A percentile compares a stretch with the other conserved stretches of the same genome.
These are phyloP conservation scores for Eptatretus burgeri DNA, from an alignment of 2,113 vertebrate genomes.

Conservation along the genomic window DNA sequence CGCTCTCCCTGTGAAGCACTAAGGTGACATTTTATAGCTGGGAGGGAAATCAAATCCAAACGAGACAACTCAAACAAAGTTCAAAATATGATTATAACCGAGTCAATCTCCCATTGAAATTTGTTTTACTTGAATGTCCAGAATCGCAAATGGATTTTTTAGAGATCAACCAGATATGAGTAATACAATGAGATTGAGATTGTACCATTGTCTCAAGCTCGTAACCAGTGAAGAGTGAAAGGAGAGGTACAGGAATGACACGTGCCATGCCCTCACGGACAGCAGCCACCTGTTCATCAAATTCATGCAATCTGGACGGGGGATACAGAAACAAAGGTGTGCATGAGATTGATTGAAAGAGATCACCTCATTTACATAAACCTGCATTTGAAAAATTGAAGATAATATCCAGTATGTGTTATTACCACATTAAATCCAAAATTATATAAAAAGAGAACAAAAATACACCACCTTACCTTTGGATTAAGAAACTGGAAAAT, in stretches of 20 bases:
- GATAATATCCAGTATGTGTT: no score
- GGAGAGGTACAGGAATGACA: slow-evolving; percentile 67
- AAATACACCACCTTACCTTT: not conserved
- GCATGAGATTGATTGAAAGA: no score
- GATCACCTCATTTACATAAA: not conserved
- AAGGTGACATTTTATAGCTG: no score
- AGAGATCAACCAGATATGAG: not conserved
- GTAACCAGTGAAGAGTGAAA: slow-evolving; percentile 84
- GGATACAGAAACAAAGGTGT: not conserved
- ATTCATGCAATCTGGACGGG: slow-evolving; percentile 55
- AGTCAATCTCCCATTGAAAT: not conserved
- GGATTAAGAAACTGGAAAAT: not conserved
- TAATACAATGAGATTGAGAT: not conserved
- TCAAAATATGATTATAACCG: not conserved
- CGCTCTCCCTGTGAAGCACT: no score
- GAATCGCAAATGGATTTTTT: no score
- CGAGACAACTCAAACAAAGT: not conserved
- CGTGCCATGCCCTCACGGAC: slow-evolving; percentile 92
- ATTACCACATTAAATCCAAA: not conserved
- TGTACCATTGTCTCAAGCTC: slow-evolving; percentile 87
- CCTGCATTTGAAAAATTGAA: not conserved
- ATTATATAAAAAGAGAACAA: not conserved
- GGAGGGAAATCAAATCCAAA: no score
- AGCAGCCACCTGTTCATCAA: slow-evolving; percentile 81
- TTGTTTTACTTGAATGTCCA: not conserved